Conservation (phyloP, 1,140 invertebrate genomes). For the Drosophila pachea region DNA sequence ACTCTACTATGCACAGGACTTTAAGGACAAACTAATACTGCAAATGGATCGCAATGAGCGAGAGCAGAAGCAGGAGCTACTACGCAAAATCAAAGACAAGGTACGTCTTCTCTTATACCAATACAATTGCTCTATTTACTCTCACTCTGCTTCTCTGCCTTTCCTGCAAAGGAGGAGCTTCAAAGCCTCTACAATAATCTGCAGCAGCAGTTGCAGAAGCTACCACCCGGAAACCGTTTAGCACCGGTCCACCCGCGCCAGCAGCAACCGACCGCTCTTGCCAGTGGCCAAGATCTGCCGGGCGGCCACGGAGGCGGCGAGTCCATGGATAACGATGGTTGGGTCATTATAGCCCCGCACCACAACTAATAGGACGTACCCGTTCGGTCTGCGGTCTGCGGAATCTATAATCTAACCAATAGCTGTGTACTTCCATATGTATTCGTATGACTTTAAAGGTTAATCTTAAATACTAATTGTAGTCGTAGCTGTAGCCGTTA, state of each 20-base stretch:
- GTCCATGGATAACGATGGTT: slow-evolving; percentile 54
- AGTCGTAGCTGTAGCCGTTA: neutral
- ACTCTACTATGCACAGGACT: slow-evolving; percentile 73
- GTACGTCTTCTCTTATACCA: slow-evolving; percentile 13
- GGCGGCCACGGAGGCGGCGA: slow-evolving; percentile 18
- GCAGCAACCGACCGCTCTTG: slow-evolving; percentile 5
- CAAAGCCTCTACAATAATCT: slow-evolving; percentile 69
- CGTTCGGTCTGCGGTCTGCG: neutral
- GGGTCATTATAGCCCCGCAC: slow-evolving; percentile 65
- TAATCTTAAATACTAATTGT: slow-evolving; percentile 14
- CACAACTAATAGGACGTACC: slow-evolving; percentile 27
- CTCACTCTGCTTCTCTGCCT: neutral
- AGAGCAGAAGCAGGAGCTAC: slow-evolving; percentile 62
- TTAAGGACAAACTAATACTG: slow-evolving; percentile 69
- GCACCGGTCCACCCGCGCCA: slow-evolving; percentile 13
- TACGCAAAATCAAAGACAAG: slow-evolving; percentile 72
- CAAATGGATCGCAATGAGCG: slow-evolving; percentile 70
- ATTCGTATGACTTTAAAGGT: slow-evolving; percentile 18
- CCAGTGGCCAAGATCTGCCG: slow-evolving; percentile 6
- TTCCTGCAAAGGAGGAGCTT: slow-evolving; percentile 46
- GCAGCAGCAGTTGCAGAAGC: slow-evolving; percentile 62
- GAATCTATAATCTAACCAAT: slow-evolving; percentile 23
- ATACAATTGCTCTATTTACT: neutral
- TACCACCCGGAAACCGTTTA: slow-evolving; percentile 49
- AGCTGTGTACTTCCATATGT: slow-evolving; percentile 36